Base-by-base conservation (phyloP, 23 tunicate species). In the Trididemnum clinides region DNA sequence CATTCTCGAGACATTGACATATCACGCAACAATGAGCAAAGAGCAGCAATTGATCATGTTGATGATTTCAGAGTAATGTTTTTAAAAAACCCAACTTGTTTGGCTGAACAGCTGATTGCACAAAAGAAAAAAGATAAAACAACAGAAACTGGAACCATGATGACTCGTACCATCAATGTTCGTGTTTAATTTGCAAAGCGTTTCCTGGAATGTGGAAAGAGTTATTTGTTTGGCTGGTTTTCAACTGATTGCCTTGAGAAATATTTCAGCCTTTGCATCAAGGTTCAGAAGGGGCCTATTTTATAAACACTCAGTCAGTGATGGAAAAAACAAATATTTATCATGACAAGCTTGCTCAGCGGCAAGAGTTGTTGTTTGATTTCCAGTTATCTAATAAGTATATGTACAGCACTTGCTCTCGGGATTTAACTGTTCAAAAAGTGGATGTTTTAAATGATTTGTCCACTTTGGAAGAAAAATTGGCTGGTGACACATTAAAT, bases 211-310 rank as follows among this genome's bases (percentile, higher is more conserved):
- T 28, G 6, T 4, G 38, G 38, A 30, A 69, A 69, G 4, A 5
- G 36, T 4, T 69, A 30, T 69, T 30, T 69, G 7, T 69, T 69
- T 69, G 75, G 75, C 36, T 69, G 75, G 75, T 69, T 69, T n/a
- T 10, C 75, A 6, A 30, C 75, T 10, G 75, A 30, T 33, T 37
- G 37, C 5, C n/a, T 69, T 35, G 36, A 69, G 31, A 69, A 69
- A 30, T 69, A 69, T 69, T 69, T 69, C 36, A 69, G 75, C 36
- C 28, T 5, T 25, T 69, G 4, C 37, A 37, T 7, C 75, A 69
- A 25, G 75, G 75, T 6, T 69, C 75, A 5, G 75, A 37, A 28
- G 75, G 75, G 19, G 31, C 75, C 6, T 69, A 69, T 69, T 69
- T 69, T 20, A 30, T 69, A 7, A 69, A 69, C 23, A 20, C 75